phyloP scores from a whole-genome alignment of 1,140 invertebrate genomes.

The Piezodorus guildinii region DNA sequence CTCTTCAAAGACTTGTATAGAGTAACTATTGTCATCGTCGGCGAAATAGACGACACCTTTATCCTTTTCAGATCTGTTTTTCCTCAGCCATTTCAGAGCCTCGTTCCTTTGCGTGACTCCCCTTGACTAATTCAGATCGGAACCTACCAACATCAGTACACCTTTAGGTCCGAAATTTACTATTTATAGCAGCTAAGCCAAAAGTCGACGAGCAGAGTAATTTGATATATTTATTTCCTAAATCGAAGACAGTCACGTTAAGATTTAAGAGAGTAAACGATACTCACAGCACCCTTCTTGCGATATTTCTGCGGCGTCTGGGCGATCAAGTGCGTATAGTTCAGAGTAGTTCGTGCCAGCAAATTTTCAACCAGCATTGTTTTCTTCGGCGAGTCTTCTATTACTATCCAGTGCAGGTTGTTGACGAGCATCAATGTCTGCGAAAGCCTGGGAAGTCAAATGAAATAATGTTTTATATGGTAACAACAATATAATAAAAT shows the following conservation, averaged over 20 bases:
- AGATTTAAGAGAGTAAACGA: not conserved
- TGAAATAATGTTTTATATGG: too few relatives aligned
- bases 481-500: too few relatives aligned
- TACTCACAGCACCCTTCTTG: constrained; percentile 34
- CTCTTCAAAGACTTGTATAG: constrained; percentile 79
- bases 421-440: constrained; percentile 79
- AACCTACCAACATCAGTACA: not conserved
- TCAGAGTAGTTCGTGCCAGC: constrained; percentile 55
- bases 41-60: constrained; percentile 90
- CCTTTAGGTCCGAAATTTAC: too few relatives aligned
- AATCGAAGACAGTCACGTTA: too few relatives aligned
- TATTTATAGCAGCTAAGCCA: too few relatives aligned
- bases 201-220: too few relatives aligned
- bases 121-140: constrained; percentile 52
- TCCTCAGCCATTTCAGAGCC: constrained; percentile 75
- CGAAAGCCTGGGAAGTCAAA: constrained; percentile 48
- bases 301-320: constrained; percentile 45
- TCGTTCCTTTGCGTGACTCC: constrained; percentile 90
- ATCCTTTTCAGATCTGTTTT: constrained; percentile 44
- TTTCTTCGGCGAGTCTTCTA: constrained; percentile 75
- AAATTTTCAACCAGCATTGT: constrained; percentile 69
- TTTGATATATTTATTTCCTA: too few relatives aligned
- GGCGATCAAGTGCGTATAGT: constrained; percentile 67
- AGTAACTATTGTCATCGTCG: constrained; percentile 97
- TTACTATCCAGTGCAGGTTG: constrained; percentile 90